Base-by-base conservation (phyloP, 2,113 vertebrate genomes). In the Lontra canadensis region DNA sequence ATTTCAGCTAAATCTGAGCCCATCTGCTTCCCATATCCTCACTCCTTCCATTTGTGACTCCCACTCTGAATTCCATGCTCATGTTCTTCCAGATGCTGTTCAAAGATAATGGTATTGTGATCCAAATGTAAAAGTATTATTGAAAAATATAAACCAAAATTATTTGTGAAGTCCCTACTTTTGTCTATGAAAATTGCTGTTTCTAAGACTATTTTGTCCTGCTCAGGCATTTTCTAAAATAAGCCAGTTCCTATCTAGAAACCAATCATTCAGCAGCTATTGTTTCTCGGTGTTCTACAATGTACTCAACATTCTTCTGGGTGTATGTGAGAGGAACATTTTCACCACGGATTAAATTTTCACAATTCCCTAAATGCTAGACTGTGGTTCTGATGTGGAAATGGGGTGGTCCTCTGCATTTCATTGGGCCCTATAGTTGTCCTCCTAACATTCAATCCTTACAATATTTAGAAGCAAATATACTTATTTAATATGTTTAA, bases 41-140 rank as follows among this genome's bases (percentile, higher is more conserved):
- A 12, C 73, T 83, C 36, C 65, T n/a, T 83, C 89, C 44, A 42
- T 42, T 83, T 59, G 26, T 71, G 80, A 71, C 63, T 52, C 78
- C 26, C 44, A 49, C 34, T 86, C 74, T 61, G 18, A 93, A 95
- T 78, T 96, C 92, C 7, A 34, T 42, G 44, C 55, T 87, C 71
- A 71, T 67, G 26, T 79, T 85, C 57, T 96, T 93, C 42, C 90
- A 95, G 76, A 94, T 86, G 26, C 55, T 82, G 11, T 82, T 86
- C 93, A 94, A 84, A 97, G 90, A 73, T 63, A 95, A 92, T 34
- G 69, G 23, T 29, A 85, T 31, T 78, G 4, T 91, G 82, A 94
- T 69, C 15, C 63, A 82, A 96, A 95, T 79, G 20, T 42, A 88
- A 47, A 93, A 83, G 29, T 87, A 89, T 81, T 92, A 84, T 0